Percentiles rank a stretch among this genome's conserved stretches.
These are phyloP conservation scores for Ectemnius cavifrons DNA, from an alignment of 2,888 invertebrate species.

Conservation along the genomic window DNA sequence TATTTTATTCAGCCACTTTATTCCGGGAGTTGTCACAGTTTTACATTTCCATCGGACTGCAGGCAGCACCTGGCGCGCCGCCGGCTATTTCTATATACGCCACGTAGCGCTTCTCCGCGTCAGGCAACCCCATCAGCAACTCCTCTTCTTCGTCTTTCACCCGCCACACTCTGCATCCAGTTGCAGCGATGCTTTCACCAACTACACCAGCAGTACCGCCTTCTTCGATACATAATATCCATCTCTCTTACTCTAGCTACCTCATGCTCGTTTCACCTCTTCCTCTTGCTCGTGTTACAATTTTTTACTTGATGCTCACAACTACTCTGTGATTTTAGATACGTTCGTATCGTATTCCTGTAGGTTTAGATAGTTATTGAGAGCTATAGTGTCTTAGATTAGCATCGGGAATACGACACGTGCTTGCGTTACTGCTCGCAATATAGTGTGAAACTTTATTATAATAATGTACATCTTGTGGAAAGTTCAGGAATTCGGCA, in stretches of 20 bases:
- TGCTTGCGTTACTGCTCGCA: too few relatives aligned
- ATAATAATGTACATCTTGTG: too few relatives aligned
- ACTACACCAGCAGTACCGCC: constrained; percentile 17
- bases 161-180: not conserved
- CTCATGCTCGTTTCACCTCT: too few relatives aligned
- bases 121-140: constrained; percentile 44
- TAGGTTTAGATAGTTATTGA: too few relatives aligned
- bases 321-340: too few relatives aligned
- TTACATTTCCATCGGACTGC: constrained; percentile 73
- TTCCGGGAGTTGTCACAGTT: constrained; percentile 75
- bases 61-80: constrained; percentile 69
- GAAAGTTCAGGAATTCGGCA: too few relatives aligned
- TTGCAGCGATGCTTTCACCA: constrained; percentile 9
- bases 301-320: too few relatives aligned
- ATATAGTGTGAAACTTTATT: too few relatives aligned
- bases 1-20: constrained; percentile 76
- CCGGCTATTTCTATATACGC: constrained; percentile 64
- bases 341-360: too few relatives aligned
- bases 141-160: constrained; percentile 20
- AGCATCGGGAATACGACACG: too few relatives aligned
- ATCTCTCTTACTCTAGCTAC: not conserved
- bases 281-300: too few relatives aligned
- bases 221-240: constrained; percentile 28
- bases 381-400: too few relatives aligned
- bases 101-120: constrained; percentile 38